phyloP scores from a whole-genome alignment of 2,113 vertebrate species.

The Ceuthmochares aereus region DNA sequence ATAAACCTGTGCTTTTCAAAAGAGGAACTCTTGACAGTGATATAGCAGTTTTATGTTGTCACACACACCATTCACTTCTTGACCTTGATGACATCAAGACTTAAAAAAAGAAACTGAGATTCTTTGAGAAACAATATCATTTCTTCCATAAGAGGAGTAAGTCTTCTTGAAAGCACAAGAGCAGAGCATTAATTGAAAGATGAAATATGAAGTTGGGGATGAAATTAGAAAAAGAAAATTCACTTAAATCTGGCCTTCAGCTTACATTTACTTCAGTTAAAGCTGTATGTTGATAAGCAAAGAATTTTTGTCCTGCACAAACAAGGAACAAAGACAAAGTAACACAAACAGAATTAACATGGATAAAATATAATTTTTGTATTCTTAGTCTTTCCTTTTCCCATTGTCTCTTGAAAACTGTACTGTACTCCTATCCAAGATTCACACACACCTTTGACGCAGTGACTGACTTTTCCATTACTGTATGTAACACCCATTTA shows the following conservation, averaged over 20 bases:
- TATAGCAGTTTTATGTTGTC: too few species aligned
- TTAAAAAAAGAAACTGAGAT: neutral
- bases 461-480: neutral
- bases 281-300: neutral
- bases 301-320: neutral
- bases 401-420: neutral
- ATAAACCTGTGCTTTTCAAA: too few species aligned
- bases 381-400: neutral
- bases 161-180: neutral
- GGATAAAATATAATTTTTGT: neutral
- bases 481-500: neutral
- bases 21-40: too few species aligned
- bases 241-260: neutral
- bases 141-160: neutral
- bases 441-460: neutral
- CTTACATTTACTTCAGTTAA: neutral
- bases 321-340: neutral
- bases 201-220: neutral
- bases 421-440: neutral
- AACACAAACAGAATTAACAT: neutral
- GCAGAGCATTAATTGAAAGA: neutral
- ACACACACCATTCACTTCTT: too few species aligned
- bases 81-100: neutral
- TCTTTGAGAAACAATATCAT: neutral
- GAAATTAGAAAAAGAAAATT: neutral